These are phyloP conservation scores for Atrichornis clamosus DNA, from an alignment of 2,113 vertebrate species.

Conservation along the genomic window DNA sequence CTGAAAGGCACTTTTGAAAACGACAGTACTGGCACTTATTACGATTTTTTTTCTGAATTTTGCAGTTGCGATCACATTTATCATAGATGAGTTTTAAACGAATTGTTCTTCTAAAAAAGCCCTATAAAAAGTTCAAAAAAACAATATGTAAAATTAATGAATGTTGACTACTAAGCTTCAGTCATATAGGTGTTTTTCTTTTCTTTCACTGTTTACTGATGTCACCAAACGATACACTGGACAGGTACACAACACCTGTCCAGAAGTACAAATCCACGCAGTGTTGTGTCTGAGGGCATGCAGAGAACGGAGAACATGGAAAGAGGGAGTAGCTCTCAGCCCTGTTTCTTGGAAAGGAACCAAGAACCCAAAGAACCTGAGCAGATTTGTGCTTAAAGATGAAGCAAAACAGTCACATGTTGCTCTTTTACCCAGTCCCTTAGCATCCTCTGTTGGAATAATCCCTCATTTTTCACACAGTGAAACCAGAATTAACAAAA, in stretches of 20 bases:
- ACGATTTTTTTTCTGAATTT: conserved; percentile 98
- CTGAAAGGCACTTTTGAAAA: conserved; percentile 98
- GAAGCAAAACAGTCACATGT: not conserved
- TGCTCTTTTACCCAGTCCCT: not conserved
- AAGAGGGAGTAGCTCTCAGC: not conserved
- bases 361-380: not conserved
- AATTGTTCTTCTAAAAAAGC: conserved; percentile 93
- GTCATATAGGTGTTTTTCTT: not conserved
- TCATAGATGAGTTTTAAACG: conserved; percentile 93
- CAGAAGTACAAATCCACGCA: not conserved
- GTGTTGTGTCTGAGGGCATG: not conserved
- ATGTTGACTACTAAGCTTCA: not conserved
- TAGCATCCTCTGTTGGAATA: not conserved
- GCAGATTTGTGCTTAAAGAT: not conserved
- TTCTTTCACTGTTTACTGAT: not conserved
- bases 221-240: not conserved
- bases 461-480: not conserved
- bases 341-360: not conserved
- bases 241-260: not conserved
- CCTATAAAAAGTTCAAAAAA: conserved; percentile 68
- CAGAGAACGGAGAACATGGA: not conserved
- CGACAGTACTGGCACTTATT: conserved; percentile 99
- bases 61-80: conserved; percentile 90
- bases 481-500: not conserved
- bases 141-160: not conserved